Conservation (phyloP, 2,888 invertebrate genomes). For the Ormyrus pomaceus region DNA sequence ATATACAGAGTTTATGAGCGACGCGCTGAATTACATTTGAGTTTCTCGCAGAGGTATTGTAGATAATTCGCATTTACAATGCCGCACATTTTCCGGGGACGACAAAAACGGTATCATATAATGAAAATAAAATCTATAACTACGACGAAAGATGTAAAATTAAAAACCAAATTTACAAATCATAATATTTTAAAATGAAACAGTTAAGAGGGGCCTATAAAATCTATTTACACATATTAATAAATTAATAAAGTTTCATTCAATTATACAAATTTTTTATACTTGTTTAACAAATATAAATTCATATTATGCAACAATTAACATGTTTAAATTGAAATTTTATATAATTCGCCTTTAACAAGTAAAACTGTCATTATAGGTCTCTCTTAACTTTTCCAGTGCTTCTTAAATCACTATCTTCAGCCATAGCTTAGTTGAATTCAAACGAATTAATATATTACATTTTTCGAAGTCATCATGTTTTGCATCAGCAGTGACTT, state of each 20-base stretch:
- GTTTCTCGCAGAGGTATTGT: conserved; percentile 16
- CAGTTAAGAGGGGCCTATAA: background rate
- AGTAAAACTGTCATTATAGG: background rate
- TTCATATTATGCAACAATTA: background rate
- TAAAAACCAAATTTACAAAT: conserved; percentile 44
- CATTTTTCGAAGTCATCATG: conserved; percentile 22
- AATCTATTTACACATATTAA: conserved; percentile 9
- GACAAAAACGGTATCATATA: conserved; percentile 7
- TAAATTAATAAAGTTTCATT: conserved; percentile 4
- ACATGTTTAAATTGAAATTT: too few relatives aligned
- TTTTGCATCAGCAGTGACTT: background rate
- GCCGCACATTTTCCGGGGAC: background rate
- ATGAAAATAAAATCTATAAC: conserved; percentile 24
- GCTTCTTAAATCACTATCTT: conserved; percentile 7
- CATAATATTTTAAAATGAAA: conserved; percentile 29
- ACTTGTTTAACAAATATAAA: background rate
- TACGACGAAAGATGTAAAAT: conserved; percentile 33
- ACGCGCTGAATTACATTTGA: conserved; percentile 36
- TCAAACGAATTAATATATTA: conserved; percentile 25
- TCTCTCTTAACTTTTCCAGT: conserved; percentile 11
- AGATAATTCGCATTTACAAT: conserved; percentile 38
- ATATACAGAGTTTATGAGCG: conserved; percentile 25
- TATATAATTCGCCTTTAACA: too few relatives aligned
- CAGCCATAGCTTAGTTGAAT: conserved; percentile 1
- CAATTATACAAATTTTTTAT: background rate